These are phyloP conservation scores for Trilocha varians DNA, from an alignment of 2,888 invertebrate genomes.

Conservation along the genomic window DNA sequence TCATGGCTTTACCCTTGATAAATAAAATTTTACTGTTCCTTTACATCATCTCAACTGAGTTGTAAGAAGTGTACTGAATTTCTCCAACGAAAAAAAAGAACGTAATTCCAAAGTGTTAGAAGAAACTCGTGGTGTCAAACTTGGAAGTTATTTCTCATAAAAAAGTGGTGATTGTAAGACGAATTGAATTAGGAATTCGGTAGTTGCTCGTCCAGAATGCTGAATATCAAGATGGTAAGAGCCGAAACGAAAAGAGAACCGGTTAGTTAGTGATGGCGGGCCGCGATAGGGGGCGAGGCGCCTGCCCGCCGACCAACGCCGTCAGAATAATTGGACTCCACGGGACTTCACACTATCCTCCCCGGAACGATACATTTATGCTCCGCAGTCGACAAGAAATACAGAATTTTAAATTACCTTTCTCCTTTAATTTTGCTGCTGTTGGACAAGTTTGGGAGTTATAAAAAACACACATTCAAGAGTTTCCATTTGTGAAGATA, in stretches of 20 bases:
- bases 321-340: constrained; percentile 67
- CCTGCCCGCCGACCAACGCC: constrained; percentile 62
- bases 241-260: constrained; percentile 62
- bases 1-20: too few relatives aligned
- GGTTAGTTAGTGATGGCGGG: constrained; percentile 68
- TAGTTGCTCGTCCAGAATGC: constrained; percentile 22
- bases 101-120: too few relatives aligned
- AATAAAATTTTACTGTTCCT: too few relatives aligned
- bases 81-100: too few relatives aligned
- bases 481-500: too few relatives aligned
- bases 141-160: not conserved
- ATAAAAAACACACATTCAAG: too few relatives aligned
- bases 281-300: constrained; percentile 65
- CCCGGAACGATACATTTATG: constrained; percentile 13
- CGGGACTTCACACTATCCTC: constrained; percentile 67
- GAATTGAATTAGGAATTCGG: constrained; percentile 19
- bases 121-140: too few relatives aligned
- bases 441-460: not conserved
- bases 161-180: not conserved
- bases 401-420: not conserved
- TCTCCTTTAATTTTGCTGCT: too few relatives aligned
- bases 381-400: not conserved
- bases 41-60: too few relatives aligned
- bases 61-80: too few relatives aligned
- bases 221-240: constrained; percentile 36